Percentiles rank a stretch among this genome's conserved stretches.
phyloP scores from a whole-genome alignment of 2,888 invertebrate genomes.

The Eremobia ochroleuca region DNA sequence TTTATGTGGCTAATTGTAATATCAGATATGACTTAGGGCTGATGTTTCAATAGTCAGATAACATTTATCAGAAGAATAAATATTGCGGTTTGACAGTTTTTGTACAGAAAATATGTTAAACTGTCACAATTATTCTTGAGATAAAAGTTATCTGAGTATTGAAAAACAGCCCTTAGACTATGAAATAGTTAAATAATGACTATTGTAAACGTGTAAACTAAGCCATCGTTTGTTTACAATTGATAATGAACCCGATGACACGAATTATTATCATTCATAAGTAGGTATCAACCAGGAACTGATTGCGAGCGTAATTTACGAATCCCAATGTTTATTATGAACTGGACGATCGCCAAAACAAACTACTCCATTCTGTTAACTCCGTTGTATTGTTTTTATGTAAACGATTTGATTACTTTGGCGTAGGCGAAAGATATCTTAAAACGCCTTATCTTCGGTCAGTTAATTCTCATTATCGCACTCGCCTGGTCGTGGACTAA shows the following conservation, averaged over 20 bases:
- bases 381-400: constrained; percentile 47
- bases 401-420: constrained; percentile 48
- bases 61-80: no score
- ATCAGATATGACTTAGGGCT: neutral
- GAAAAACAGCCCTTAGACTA: no score
- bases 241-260: constrained; percentile 31
- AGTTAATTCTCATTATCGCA: constrained; percentile 55
- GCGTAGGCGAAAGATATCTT: constrained; percentile 46
- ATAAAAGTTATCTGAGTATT: no score
- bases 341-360: constrained; percentile 44
- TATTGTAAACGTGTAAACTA: constrained; percentile 25
- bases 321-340: constrained; percentile 38
- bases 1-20: neutral
- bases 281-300: constrained; percentile 48
- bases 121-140: no score
- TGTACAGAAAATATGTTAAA: no score
- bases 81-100: no score
- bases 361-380: constrained; percentile 29
- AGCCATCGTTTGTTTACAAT: constrained; percentile 47
- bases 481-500: constrained; percentile 38
- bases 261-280: constrained; percentile 41
- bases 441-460: constrained; percentile 53
- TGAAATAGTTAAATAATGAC: neutral
- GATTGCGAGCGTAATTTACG: constrained; percentile 38
- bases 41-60: no score